Conservation (phyloP, 2,113 vertebrate genomes). For the Anas platyrhynchos region DNA sequence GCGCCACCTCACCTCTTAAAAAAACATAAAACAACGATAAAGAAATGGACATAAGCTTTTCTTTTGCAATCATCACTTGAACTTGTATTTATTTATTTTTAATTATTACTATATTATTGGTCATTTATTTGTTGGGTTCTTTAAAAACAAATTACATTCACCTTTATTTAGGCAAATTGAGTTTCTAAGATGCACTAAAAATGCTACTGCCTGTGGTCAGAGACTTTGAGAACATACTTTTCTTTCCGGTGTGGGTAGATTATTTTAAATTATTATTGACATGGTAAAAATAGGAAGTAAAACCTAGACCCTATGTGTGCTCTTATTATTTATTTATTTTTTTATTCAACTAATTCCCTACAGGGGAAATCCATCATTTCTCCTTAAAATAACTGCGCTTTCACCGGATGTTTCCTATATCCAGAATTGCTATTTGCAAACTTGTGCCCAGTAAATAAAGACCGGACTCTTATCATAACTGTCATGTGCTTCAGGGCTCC, state of each 20-base stretch:
- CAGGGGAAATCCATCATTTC: conserved; percentile 1
- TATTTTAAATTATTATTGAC: not conserved
- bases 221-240: not conserved
- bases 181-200: not conserved
- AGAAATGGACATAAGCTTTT: not conserved
- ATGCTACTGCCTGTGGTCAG: not conserved
- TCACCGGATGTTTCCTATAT: not conserved
- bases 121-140: not conserved
- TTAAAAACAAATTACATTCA: not conserved
- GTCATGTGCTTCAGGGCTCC: not conserved
- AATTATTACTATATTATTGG: accelerated
- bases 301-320: not conserved
- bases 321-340: not conserved
- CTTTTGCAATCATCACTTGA: not conserved
- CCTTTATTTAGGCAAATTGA: not conserved
- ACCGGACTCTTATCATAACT: not conserved
- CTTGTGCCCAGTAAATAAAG: not conserved
- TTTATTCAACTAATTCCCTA: not conserved
- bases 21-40: not conserved
- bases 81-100: not conserved
- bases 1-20: not conserved
- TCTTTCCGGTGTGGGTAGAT: not conserved
- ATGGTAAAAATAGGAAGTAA: not conserved
- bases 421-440: not conserved
- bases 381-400: not conserved